These are phyloP conservation scores for Epirrhoe alternata DNA, from an alignment of 2,888 invertebrate genomes.

Conservation along the genomic window DNA sequence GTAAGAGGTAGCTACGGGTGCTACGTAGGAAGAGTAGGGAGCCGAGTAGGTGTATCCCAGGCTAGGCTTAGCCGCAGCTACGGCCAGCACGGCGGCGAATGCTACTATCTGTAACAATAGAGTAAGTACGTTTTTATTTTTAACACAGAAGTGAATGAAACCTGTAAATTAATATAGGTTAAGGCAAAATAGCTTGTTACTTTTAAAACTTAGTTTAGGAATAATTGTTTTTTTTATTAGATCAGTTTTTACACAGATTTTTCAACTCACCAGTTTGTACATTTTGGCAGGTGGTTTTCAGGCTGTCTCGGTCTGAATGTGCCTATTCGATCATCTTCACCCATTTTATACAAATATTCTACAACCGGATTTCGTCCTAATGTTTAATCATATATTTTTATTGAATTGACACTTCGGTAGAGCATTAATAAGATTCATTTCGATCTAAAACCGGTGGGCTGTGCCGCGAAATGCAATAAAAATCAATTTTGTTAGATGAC, in stretches of 20 bases:
- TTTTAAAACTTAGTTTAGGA: neutral
- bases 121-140: neutral
- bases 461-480: conserved; percentile 48
- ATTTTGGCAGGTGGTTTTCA: conserved; percentile 46
- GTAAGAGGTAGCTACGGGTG: conserved; percentile 17
- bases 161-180: neutral
- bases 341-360: conserved; percentile 47
- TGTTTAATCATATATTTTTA: conserved; percentile 32
- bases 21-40: conserved; percentile 26
- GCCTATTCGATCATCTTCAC: conserved; percentile 38
- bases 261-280: conserved; percentile 48
- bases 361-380: conserved; percentile 47
- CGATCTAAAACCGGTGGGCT: conserved; percentile 34
- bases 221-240: neutral
- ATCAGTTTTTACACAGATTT: neutral
- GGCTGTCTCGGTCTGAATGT: conserved; percentile 49
- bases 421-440: conserved; percentile 45
- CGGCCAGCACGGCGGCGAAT: conserved; percentile 59
- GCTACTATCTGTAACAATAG: conserved; percentile 53
- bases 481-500: conserved; percentile 46
- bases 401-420: conserved; percentile 42
- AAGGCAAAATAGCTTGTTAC: neutral
- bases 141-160: neutral
- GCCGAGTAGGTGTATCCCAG: conserved; percentile 28
- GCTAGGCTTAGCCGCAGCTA: conserved; percentile 66